Conservation (phyloP, 2,888 invertebrate genomes). For the Gonocerus acuteangulatus region DNA sequence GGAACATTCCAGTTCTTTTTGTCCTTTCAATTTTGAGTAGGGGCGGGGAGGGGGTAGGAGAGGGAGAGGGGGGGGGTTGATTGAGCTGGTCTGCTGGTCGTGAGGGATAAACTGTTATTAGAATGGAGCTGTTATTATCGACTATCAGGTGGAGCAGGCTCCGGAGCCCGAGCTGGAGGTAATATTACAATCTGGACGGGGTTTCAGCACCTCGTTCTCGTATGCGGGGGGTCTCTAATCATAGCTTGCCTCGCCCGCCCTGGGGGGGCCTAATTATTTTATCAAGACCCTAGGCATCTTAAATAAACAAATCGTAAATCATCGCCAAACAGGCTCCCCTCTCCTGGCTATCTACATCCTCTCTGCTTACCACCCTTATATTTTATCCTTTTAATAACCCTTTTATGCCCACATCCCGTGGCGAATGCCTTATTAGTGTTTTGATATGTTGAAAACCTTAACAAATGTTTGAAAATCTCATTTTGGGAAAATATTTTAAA, state of each 20-base stretch:
- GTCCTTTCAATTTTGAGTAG: too few relatives aligned
- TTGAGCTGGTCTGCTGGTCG: conserved; percentile 8
- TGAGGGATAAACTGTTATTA: conserved; percentile 24
- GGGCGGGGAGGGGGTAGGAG: not conserved
- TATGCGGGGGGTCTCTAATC: conserved; percentile 22
- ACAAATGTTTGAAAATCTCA: too few relatives aligned
- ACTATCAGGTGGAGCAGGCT: not conserved
- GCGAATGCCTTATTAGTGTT: not conserved
- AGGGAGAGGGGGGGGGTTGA: not conserved
- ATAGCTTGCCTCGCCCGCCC: conserved; percentile 26
- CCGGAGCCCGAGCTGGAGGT: not conserved
- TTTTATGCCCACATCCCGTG: conserved; percentile 4
- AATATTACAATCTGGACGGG: conserved; percentile 15
- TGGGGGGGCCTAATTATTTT: conserved; percentile 39
- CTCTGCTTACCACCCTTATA: conserved; percentile 20
- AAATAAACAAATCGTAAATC: conserved; percentile 38
- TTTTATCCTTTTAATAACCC: conserved; percentile 24
- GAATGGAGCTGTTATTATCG: conserved; percentile 24
- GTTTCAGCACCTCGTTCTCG: conserved; percentile 20
- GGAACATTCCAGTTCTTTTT: too few relatives aligned
- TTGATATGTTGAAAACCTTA: too few relatives aligned
- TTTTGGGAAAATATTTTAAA: too few relatives aligned
- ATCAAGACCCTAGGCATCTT: conserved; percentile 36
- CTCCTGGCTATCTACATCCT: not conserved
- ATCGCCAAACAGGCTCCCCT: conserved; percentile 16